Base-by-base conservation (phyloP, 2,888 invertebrate species). In the Cryptus armator region DNA sequence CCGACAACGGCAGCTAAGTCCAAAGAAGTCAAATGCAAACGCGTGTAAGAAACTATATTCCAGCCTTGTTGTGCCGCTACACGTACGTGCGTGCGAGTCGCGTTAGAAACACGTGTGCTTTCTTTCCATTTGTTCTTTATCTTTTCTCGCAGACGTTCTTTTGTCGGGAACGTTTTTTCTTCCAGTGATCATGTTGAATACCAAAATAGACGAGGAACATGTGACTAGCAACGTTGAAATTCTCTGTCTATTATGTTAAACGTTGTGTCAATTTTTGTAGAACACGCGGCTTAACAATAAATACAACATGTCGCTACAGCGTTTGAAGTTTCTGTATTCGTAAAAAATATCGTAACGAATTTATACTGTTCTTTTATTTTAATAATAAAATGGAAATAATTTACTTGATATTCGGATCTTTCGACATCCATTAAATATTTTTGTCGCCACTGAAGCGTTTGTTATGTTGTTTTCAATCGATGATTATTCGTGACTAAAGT, bases 21-120 rank as follows among this genome's bases (percentile, higher is more conserved):
- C 71, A 72, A 75, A 67, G 62, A 83, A 85, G 79, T 80, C 79
- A 75, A 79, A 82, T 82, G 85, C 82, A 79, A 77, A 81, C 78
- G 68, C 77, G 68, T 64, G 51, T 56, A 48, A 48, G 24, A 59
- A 24, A 53, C 37, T 19, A 43, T 53, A n/a, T 37, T 37, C 37
- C 37, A 37, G 37, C 37, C 43, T 16, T 43, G n/a, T 6, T 62
- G 72, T 78, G 56, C 74, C 44, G 71, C 71, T 66, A 62, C 85
- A 80, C 67, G 82, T 76, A 80, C 79, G 75, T 81, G 48, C 64
- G 48, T 19, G 56, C 43, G 64, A 4, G 24, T 64, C 44, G 32
- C 16, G 46, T 37, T 37, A 37, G 64, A 74, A 51, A 68, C 66
- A 70, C 74, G 74, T 66, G 79, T 44, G 12, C 68, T 53, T 78